Evolutionary conservation across 2,797 vertebrate species (phyloP).

Genomic region (Sebastes trivittatus): DNA sequence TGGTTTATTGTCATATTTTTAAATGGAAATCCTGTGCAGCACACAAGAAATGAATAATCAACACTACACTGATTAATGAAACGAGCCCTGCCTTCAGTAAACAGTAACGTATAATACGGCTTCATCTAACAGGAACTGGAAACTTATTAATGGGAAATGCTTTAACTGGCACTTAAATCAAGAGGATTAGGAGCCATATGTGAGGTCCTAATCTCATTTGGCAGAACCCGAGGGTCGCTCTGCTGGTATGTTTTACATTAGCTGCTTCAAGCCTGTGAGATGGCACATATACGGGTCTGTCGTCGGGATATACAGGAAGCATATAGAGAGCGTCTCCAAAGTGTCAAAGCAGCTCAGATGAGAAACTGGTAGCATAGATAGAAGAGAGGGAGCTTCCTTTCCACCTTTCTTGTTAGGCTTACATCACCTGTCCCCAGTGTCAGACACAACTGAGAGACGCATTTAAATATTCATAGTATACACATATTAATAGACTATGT

Average conservation of each 20-base stretch:
- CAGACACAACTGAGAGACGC: conserved; percentile 30
- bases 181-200: conserved; percentile 78
- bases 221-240: conserved; percentile 53
- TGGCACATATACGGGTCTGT: neutral
- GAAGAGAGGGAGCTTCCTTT: neutral
- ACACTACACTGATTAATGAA: conserved; percentile 15
- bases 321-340: neutral
- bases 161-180: conserved; percentile 74
- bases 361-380: neutral
- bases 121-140: conserved; percentile 70
- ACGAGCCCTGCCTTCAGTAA: conserved; percentile 21
- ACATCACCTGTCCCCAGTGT: conserved; percentile 58
- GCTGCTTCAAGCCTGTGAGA: conserved; percentile 30
- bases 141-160: conserved; percentile 69
- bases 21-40: neutral
- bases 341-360: conserved; percentile 4
- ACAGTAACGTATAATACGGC: conserved; percentile 33
- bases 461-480: conserved; percentile 66
- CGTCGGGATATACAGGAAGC: neutral
- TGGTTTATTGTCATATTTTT: neutral
- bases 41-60: conserved; percentile 1
- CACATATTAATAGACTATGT: conserved; percentile 70
- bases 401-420: conserved; percentile 23
- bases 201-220: conserved; percentile 75
- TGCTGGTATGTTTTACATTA: conserved; percentile 71